Evolutionary conservation across 2,888 invertebrate genomes (phyloP).

Genomic region (Campaea margaritaria): DNA sequence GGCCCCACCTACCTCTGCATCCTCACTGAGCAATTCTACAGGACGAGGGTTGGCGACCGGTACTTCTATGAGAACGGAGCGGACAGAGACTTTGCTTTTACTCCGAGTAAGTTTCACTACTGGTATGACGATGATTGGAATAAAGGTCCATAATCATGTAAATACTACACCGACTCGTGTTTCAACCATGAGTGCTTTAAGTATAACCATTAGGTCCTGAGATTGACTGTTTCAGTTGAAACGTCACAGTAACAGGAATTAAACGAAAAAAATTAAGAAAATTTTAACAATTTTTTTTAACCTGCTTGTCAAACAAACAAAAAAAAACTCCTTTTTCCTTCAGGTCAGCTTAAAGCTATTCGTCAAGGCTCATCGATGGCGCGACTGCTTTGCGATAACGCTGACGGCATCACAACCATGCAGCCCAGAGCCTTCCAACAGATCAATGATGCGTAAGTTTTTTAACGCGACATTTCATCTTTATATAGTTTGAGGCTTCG

Average conservation of each 20-base stretch:
- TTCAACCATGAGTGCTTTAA: too few relatives aligned
- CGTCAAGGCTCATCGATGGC: slow-evolving; percentile 85
- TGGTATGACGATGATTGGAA: too few relatives aligned
- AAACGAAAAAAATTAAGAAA: too few relatives aligned
- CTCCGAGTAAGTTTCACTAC: slow-evolving; percentile 77
- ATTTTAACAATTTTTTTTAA: too few relatives aligned
- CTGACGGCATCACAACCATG: slow-evolving; percentile 85
- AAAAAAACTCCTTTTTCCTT: not conserved
- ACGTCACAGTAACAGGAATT: too few relatives aligned
- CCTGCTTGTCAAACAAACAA: not conserved
- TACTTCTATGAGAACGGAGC: slow-evolving; percentile 92
- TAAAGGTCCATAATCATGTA: too few relatives aligned
- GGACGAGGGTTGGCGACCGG: slow-evolving; percentile 93
- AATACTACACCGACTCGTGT: too few relatives aligned
- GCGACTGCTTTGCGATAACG: slow-evolving; percentile 89
- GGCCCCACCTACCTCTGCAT: slow-evolving; percentile 96
- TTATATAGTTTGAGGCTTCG: too few relatives aligned
- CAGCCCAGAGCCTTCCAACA: slow-evolving; percentile 86
- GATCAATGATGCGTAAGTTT: slow-evolving; percentile 64
- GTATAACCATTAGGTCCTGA: too few relatives aligned
- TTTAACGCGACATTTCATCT: not conserved
- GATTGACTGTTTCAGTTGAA: too few relatives aligned
- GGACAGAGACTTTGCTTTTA: slow-evolving; percentile 85
- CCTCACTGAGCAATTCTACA: slow-evolving; percentile 93
- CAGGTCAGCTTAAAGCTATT: slow-evolving; percentile 87